Base-by-base conservation (phyloP, 2,113 vertebrate genomes). In the Phodopus roborovskii region DNA sequence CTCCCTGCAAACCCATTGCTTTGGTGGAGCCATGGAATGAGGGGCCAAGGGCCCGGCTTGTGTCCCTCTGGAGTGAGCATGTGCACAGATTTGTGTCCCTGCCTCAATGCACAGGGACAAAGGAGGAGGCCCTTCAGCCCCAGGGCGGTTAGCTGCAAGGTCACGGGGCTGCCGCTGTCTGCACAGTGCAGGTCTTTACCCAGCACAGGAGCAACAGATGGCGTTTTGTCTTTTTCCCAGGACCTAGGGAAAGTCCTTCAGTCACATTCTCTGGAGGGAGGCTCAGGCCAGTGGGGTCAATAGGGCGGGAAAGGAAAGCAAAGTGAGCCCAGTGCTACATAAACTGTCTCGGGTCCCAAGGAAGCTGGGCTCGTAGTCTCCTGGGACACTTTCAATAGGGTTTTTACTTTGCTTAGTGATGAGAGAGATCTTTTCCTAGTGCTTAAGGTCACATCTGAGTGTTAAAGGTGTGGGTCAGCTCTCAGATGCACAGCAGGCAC, bases 61-160 rank as follows among this genome's bases (percentile, higher is more conserved):
- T 56, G 58, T n/a, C 75, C 56, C 36, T 82, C 64, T 22, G n/a
- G 58, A 45, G 60, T 4, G 58, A 73, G 56, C 97, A 88, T 12
- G 28, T 30, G 92, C 8, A 58, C 30, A 88, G 70, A 82, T 84
- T 64, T 66, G 36, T 6, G 50, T 79, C 64, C 90, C 92, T n/a
- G 93, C 97, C 94, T 96, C 94, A 77, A 26, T 73, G 96, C 97
- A 97, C 97, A 96, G 73, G 77, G 92, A 98, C 97, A 98, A 96
- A 95, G 90, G 88, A 70, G 86, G 90, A 83, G 90, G 88, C 87
- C 95, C 88, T 56, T 5, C 1, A 36, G 84, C 68, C 93, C 87
- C 30, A 19, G 0, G 5, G 50, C 70, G 0, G 81, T 88, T 86
- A 74, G 83, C 79, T 73, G 78, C 68, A 91, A 88, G 73, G 91